These are phyloP conservation scores for Therioaphis trifolii DNA, from an alignment of 2,888 invertebrate species.

Conservation along the genomic window DNA sequence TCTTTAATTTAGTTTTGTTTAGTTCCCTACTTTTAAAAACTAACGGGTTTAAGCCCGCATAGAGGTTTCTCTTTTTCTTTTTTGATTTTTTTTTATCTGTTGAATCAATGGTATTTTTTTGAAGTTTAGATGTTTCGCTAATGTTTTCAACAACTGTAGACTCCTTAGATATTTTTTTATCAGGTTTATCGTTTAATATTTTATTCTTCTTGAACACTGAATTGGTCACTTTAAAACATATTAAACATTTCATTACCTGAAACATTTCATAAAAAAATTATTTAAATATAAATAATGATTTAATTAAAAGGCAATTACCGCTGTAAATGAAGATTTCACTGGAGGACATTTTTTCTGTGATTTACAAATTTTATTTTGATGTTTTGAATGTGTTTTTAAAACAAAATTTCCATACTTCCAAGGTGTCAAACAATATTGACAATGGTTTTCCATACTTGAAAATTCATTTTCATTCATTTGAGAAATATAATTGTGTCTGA, in stretches of 20 bases:
- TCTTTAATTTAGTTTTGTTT: too few relatives aligned
- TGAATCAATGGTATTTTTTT: not conserved
- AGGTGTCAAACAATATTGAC: constrained; percentile 25
- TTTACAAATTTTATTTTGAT: constrained; percentile 30
- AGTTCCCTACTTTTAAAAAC: constrained; percentile 36
- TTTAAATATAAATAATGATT: not conserved
- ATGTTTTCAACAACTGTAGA: not conserved
- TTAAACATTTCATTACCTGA: constrained; percentile 23
- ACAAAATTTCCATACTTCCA: constrained; percentile 26
- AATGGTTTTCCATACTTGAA: not conserved
- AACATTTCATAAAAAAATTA: constrained; percentile 19
- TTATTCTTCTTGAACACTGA: constrained; percentile 11
- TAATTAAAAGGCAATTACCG: constrained; percentile 25
- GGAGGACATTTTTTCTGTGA: constrained; percentile 16
- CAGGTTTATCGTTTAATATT: not conserved
- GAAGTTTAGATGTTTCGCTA: not conserved
- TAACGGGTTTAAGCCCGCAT: constrained; percentile 50
- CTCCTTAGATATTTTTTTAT: not conserved
- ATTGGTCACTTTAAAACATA: constrained; percentile 12
- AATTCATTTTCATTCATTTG: constrained; percentile 4
- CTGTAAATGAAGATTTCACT: not conserved
- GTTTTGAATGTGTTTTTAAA: constrained; percentile 20
- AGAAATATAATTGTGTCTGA: too few relatives aligned
- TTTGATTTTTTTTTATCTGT: not conserved
- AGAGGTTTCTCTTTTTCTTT: constrained; percentile 42